Evolutionary conservation across 2,888 invertebrate species (phyloP).

Genomic region (Corbicula japonica): DNA sequence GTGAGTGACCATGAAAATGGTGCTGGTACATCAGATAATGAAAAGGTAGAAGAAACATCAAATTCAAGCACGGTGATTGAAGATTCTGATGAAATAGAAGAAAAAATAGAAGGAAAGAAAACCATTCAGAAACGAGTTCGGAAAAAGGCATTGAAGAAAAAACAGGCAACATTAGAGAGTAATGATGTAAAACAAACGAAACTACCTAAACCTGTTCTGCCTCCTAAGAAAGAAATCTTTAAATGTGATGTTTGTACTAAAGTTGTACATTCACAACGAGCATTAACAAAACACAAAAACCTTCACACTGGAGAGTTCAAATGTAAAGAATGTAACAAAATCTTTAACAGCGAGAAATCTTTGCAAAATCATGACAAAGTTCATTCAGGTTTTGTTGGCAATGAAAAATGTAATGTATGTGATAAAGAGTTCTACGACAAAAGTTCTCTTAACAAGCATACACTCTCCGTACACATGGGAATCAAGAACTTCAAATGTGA

Average conservation of each 20-base stretch:
- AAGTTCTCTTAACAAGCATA: constrained; percentile 62
- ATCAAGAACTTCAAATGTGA: constrained; percentile 54
- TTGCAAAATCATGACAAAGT: constrained; percentile 54
- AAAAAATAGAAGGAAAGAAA: neutral
- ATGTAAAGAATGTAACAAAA: constrained; percentile 54
- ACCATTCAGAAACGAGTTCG: neutral
- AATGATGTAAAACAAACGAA: neutral
- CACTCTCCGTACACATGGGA: constrained; percentile 60
- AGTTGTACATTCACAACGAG: constrained; percentile 30
- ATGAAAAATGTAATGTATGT: constrained; percentile 54
- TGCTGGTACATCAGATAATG: constrained; percentile 5
- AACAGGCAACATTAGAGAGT: neutral
- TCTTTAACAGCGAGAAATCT: constrained; percentile 46
- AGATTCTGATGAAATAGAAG: constrained; percentile 11
- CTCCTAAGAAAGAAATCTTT: constrained; percentile 29
- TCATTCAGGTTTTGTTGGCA: constrained; percentile 54
- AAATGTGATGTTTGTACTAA: constrained; percentile 57
- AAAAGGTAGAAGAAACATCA: constrained; percentile 3
- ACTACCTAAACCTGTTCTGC: constrained; percentile 9
- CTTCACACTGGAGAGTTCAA: constrained; percentile 49
- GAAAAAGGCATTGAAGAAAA: neutral
- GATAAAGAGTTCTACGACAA: constrained; percentile 61
- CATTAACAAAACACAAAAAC: constrained; percentile 52
- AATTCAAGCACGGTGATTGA: constrained; percentile 18
- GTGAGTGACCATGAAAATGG: constrained; percentile 11